A percentile compares a stretch with the other conserved stretches of the same genome.
Evolutionary conservation across 2,113 vertebrate species (phyloP).

Genomic region (Paraplagusia blochii): DNA sequence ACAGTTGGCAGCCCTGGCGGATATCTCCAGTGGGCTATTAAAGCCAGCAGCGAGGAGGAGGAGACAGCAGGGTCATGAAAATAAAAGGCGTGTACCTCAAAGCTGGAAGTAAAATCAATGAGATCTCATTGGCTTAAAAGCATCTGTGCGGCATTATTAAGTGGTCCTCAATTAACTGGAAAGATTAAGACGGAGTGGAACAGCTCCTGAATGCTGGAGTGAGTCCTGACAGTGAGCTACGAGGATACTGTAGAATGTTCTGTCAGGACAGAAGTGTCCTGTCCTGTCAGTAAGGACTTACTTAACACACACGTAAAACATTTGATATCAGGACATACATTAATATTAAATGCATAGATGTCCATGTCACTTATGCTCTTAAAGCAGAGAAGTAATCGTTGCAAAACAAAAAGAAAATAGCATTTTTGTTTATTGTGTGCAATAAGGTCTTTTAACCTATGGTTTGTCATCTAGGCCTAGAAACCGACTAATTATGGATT

Average conservation of each 20-base stretch:
- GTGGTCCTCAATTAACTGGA: conserved; percentile 62
- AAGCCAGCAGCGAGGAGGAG: conserved; percentile 34
- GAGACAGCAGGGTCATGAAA: conserved; percentile 42
- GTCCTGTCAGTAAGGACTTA: not conserved
- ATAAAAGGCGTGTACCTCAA: conserved; percentile 33
- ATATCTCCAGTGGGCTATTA: conserved; percentile 52
- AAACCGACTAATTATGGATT: too few species aligned
- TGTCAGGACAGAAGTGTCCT: conserved; percentile 37
- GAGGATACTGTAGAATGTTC: conserved; percentile 6
- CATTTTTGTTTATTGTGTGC: too few species aligned
- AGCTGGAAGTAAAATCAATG: conserved; percentile 66
- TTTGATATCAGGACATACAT: not conserved
- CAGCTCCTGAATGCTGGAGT: conserved; percentile 27
- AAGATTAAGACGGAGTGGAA: conserved; percentile 29
- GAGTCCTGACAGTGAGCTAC: conserved; percentile 30
- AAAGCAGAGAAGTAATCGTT: too few species aligned
- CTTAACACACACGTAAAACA: not conserved
- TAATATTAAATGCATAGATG: too few species aligned
- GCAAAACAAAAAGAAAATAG: too few species aligned
- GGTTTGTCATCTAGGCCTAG: too few species aligned
- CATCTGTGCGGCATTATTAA: conserved; percentile 60
- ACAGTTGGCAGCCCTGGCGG: conserved; percentile 47
- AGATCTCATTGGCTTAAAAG: conserved; percentile 74
- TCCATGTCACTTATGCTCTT: too few species aligned
- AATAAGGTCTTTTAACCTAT: too few species aligned